Conservation (phyloP, 2,797 vertebrate genomes). For the Danio tinwini region DNA sequence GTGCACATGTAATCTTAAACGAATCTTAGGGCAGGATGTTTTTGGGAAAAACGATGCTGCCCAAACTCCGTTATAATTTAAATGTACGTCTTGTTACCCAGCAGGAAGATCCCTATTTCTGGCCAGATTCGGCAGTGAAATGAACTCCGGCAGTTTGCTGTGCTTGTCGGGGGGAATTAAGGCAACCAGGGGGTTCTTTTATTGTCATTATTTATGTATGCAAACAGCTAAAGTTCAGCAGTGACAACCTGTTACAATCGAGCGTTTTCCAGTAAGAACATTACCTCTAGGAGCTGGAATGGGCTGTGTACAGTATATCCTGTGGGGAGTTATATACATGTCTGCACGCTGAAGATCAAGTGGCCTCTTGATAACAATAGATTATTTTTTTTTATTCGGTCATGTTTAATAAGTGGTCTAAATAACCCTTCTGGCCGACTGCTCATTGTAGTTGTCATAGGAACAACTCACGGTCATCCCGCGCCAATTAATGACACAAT, state of each 20-base stretch:
- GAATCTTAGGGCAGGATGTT: not conserved
- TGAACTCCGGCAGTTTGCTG: conserved; percentile 6
- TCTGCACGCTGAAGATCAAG: conserved; percentile 4
- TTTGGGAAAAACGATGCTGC: conserved; percentile 9
- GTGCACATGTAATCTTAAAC: not conserved
- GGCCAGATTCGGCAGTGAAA: conserved; percentile 29
- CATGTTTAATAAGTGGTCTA: conserved; percentile 4
- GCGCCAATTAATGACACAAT: conserved; percentile 38
- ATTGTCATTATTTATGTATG: conserved; percentile 27
- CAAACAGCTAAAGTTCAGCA: conserved; percentile 65
- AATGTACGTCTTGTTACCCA: conserved; percentile 19
- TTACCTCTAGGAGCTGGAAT: not conserved
- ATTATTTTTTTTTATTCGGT: not conserved
- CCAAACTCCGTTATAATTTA: conserved; percentile 16
- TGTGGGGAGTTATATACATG: not conserved
- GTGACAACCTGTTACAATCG: conserved; percentile 70
- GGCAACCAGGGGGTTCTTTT: conserved; percentile 17
- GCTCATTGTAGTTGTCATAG: conserved; percentile 5
- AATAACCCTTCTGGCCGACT: conserved; percentile 11
- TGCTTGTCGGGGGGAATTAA: conserved; percentile 14
- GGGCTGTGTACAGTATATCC: too few species aligned
- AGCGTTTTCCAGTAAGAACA: conserved; percentile 53
- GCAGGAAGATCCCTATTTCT: conserved; percentile 30
- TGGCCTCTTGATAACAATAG: conserved; percentile 4
- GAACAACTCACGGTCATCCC: not conserved